Evolutionary conservation across 2,797 vertebrate species (phyloP).

Genomic region (Masticophis lateralis): DNA sequence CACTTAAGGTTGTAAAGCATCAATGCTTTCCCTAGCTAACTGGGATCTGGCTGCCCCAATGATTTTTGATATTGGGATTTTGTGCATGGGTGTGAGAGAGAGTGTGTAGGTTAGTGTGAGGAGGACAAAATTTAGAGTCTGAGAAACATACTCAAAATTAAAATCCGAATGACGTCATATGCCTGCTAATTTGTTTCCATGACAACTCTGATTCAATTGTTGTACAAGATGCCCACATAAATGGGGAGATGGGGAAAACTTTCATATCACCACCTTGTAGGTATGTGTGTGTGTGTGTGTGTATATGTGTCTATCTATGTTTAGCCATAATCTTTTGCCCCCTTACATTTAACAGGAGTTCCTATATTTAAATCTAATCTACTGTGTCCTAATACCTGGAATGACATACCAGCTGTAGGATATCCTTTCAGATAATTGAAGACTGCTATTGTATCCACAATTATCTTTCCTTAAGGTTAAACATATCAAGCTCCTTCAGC

Average conservation of each 20-base stretch:
- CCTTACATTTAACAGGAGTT: background rate
- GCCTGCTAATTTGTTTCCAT: conserved; percentile 22
- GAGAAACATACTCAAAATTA: background rate
- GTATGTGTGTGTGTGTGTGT: background rate
- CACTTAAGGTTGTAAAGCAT: background rate
- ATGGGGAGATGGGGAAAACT: background rate
- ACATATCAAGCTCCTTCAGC: background rate
- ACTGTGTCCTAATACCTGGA: background rate
- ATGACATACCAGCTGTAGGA: background rate
- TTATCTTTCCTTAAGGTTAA: background rate
- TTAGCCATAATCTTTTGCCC: background rate
- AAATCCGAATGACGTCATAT: background rate
- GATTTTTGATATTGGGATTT: background rate
- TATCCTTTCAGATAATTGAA: background rate
- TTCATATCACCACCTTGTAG: background rate
- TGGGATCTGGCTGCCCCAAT: background rate
- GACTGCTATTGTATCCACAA: background rate
- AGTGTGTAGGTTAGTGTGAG: background rate
- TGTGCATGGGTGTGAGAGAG: background rate
- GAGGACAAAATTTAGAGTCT: background rate
- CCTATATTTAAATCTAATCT: background rate
- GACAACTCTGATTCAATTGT: background rate
- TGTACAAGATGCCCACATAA: background rate
- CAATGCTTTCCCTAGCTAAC: background rate
- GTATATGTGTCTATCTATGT: background rate